Conservation (phyloP, 2,113 vertebrate species). For the Neomonachus schauinslandi region DNA sequence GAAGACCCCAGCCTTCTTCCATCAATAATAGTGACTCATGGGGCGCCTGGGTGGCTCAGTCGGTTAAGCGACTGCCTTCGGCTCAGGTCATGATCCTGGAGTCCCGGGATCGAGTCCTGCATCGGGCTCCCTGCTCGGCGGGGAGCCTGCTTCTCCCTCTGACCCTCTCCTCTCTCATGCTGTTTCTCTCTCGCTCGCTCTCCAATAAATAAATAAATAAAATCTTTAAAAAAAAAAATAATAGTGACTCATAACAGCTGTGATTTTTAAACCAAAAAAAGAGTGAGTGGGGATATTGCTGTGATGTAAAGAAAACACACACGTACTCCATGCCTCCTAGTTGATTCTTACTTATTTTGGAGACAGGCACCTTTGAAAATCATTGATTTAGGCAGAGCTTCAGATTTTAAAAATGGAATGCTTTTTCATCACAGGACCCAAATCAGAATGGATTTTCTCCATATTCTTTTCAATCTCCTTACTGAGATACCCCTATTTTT, state of each 20-base stretch:
- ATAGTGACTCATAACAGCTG: background rate
- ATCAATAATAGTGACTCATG: background rate
- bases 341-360: background rate
- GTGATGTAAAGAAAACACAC: background rate
- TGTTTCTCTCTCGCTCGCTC: too few species aligned
- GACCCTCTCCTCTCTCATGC: too few species aligned
- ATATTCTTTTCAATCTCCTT: background rate
- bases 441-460: background rate
- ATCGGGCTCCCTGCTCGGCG: too few species aligned
- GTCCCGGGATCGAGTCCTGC: too few species aligned
- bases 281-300: background rate
- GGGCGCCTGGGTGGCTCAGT: too few species aligned
- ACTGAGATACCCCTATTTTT: background rate
- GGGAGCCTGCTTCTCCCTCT: too few species aligned
- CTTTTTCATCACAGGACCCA: background rate
- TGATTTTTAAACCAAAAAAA: background rate
- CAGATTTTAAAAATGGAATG: background rate
- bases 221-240: too few species aligned
- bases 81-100: too few species aligned
- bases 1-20: background rate
- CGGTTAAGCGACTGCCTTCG: too few species aligned
- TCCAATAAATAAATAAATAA: too few species aligned
- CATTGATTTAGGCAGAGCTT: background rate
- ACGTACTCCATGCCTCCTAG: background rate
- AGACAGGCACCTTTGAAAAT: conserved; percentile 3